These are phyloP conservation scores for Papilio polyxenes DNA, from an alignment of 1,140 invertebrate species.

Conservation along the genomic window DNA sequence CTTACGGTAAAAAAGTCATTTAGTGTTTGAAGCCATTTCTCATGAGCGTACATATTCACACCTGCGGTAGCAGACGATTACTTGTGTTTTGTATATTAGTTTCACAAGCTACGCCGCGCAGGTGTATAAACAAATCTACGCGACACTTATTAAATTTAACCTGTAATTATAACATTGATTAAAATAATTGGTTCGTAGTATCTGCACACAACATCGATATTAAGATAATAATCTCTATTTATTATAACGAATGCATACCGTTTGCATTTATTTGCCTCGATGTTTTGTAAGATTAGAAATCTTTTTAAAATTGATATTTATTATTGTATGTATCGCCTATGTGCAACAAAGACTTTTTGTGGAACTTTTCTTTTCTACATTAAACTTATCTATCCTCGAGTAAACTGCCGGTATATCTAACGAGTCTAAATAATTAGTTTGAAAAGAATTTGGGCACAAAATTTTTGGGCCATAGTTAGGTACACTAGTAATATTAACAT, in stretches of 20 bases:
- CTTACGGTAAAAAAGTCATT: conserved; percentile 36
- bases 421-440: too few relatives aligned
- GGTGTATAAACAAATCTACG: conserved; percentile 36
- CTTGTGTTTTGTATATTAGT: conserved; percentile 28
- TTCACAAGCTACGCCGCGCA: conserved; percentile 12
- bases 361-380: too few relatives aligned
- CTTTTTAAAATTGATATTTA: background rate
- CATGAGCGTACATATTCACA: conserved; percentile 29
- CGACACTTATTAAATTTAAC: conserved; percentile 22
- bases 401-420: too few relatives aligned
- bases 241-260: background rate
- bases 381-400: too few relatives aligned
- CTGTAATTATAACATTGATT: conserved; percentile 19
- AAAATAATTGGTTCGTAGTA: background rate
- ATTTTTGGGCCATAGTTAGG: too few relatives aligned
- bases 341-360: background rate
- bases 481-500: too few relatives aligned
- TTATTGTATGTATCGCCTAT: background rate
- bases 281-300: background rate
- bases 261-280: background rate
- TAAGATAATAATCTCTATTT: background rate
- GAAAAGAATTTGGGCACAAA: too few relatives aligned
- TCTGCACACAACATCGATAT: background rate
- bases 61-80: conserved; percentile 36
- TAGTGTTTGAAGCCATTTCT: conserved; percentile 34